Percentiles rank a stretch among this genome's conserved stretches.
Conservation (phyloP, 2,113 vertebrate species). For the Prochilodus magdalenae region DNA sequence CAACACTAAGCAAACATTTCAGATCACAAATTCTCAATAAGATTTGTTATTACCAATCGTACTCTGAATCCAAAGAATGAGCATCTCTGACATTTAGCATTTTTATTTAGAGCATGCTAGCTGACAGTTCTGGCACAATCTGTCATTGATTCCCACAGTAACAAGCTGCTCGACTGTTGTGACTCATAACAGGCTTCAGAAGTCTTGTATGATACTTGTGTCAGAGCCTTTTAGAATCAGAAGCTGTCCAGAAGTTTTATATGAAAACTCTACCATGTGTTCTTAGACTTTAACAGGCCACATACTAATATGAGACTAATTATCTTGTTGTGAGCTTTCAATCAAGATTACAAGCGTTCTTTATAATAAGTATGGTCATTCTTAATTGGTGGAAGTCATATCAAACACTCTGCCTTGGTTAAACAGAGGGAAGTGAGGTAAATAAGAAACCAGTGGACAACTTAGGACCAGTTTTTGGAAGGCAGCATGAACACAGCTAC, state of each 20-base stretch:
- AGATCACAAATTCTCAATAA: neutral
- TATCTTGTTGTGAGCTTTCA: too few relatives aligned
- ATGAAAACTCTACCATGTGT: too few relatives aligned
- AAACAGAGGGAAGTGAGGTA: too few relatives aligned
- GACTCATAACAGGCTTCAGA: conserved; percentile 4
- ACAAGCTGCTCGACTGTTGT: conserved; percentile 2
- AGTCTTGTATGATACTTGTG: neutral
- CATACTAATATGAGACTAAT: too few relatives aligned
- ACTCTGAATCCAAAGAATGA: neutral
- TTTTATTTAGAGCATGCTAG: neutral
- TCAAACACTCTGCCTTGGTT: too few relatives aligned
- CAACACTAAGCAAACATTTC: neutral
- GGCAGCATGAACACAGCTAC: too few relatives aligned
- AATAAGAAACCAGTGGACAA: too few relatives aligned
- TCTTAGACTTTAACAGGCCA: neutral
- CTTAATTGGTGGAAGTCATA: too few relatives aligned
- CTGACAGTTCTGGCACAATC: conserved; percentile 5
- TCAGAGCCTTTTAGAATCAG: neutral
- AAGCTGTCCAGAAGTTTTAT: neutral
- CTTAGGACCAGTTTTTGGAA: too few relatives aligned
- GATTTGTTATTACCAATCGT: too few relatives aligned
- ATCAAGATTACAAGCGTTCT: too few relatives aligned
- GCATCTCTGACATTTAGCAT: conserved; percentile 14
- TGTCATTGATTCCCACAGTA: conserved; percentile 13
- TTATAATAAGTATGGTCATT: too few relatives aligned